Conservation (phyloP, 2,113 vertebrate genomes). For the Semnornis frantzii region DNA sequence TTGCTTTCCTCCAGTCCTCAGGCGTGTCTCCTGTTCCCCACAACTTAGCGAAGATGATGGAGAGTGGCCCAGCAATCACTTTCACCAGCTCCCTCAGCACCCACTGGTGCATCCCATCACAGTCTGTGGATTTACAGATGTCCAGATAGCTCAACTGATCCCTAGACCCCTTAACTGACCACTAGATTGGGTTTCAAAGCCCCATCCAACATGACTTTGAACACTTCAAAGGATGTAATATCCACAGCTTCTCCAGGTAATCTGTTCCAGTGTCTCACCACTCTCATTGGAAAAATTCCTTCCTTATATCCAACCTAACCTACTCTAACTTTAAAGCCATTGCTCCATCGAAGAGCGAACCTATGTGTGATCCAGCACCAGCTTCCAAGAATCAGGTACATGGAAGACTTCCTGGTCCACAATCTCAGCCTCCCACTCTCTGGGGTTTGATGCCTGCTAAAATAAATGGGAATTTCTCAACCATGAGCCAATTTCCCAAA, state of each 20-base stretch:
- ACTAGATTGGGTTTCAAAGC: not conserved
- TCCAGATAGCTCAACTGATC: too few species aligned
- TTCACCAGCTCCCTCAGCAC: too few species aligned
- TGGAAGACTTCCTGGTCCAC: not conserved
- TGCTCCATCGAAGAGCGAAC: not conserved
- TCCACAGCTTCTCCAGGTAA: not conserved
- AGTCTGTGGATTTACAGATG: too few species aligned
- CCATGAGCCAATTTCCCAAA: not conserved
- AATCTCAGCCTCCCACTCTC: not conserved
- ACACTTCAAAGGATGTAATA: not conserved
- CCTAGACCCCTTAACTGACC: not conserved
- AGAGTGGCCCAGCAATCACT: too few species aligned
- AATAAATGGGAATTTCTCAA: not conserved
- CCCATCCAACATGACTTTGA: not conserved
- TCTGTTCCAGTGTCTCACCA: not conserved
- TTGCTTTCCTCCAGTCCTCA: too few species aligned
- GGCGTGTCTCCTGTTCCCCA: too few species aligned
- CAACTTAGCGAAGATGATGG: too few species aligned
- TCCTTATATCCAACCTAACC: not conserved
- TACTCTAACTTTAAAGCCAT: not conserved
- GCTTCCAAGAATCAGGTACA: not conserved
- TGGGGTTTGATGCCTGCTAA: not conserved
- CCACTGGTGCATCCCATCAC: too few species aligned
- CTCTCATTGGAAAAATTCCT: not conserved
- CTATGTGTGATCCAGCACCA: not conserved